Base-by-base conservation (phyloP, 1,140 invertebrate genomes). In the Drosophila neocordata region DNA sequence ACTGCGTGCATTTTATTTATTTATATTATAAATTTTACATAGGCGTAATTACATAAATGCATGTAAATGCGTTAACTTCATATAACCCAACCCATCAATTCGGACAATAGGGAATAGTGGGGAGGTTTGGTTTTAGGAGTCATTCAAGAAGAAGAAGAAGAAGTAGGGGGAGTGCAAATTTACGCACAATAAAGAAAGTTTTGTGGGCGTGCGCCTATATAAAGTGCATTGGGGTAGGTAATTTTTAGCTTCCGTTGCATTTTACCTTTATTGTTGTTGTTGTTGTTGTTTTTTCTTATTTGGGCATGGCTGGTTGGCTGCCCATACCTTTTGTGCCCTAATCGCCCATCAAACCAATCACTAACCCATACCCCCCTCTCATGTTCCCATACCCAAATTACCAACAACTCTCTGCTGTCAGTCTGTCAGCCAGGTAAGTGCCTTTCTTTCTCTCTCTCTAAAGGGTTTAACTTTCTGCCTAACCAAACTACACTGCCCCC, bases 11-110 rank as follows among this genome's bases (percentile, higher is more conserved):
- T 80, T 84, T 85, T 85, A 88, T 88, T 88, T 88, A 87, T 82
- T 87, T 77, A 80, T 82, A 81, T 88, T 82, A 77, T 77, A 73
- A 73, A 83, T 77, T 79, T 77, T 83, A 83, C 73, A 88, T 82
- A 87, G 59, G 61, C 75, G 53, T 65, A 56, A 72, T 87, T 87
- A 85, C 84, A 75, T 88, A 59, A 77, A 63, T 31, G 65, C 51
- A 56, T 31, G 66, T 62, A 65, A 79, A 44, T 71, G 67, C 71
- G 61, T 62, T 70, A 53, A 57, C 48, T 78, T 11, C 41, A 31
- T 5, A 20, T 20, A 11, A 48, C 15, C 41, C 41, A 18, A 48
- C 13, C 41, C 9, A 15, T 9, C 13, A 13, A 18, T 44, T 44
- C 7, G 13, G 41, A 15, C 13, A 44, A 0, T 2, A 15, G 13